Percentiles rank a stretch among this genome's conserved stretches.
Conservation (phyloP, 2,797 vertebrate genomes). For the Sphaeramia orbicularis region DNA sequence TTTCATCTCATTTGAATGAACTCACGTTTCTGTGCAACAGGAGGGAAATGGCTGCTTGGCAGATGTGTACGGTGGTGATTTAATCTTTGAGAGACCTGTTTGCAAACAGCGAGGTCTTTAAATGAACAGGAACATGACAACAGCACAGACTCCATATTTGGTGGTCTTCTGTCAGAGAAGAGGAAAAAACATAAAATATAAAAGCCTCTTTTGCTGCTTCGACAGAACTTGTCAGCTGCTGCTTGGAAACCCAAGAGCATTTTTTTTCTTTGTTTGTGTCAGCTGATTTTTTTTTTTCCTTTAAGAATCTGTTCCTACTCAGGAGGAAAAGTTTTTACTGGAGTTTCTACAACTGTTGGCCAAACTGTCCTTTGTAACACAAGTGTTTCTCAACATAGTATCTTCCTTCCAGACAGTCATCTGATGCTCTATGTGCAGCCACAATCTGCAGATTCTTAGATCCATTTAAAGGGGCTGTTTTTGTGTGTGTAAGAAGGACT, state of each 20-base stretch:
- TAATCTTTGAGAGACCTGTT: constrained; percentile 61
- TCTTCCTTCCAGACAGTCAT: constrained; percentile 65
- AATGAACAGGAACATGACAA: constrained; percentile 57
- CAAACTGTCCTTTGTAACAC: constrained; percentile 40
- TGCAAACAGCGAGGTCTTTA: constrained; percentile 60
- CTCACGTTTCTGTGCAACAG: constrained; percentile 61
- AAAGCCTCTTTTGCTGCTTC: constrained; percentile 15
- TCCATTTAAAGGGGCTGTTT: constrained; percentile 58
- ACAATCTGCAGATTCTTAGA: constrained; percentile 45
- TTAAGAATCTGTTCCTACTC: constrained; percentile 30
- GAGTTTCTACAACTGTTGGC: constrained; percentile 25
- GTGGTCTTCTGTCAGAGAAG: constrained; percentile 28
- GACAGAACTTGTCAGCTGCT: constrained; percentile 33
- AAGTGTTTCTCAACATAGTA: constrained; percentile 50
- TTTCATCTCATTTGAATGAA: constrained; percentile 55
- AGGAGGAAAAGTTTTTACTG: constrained; percentile 12
- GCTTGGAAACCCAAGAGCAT: not conserved
- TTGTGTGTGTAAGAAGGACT: constrained; percentile 2
- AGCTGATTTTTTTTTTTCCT: constrained; percentile 39
- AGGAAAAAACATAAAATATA: not conserved
- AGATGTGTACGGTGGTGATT: constrained; percentile 78
- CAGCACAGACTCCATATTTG: constrained; percentile 32
- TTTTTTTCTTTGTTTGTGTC: constrained; percentile 36
- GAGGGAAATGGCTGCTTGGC: constrained; percentile 72
- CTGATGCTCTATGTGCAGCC: constrained; percentile 59